Conservation (phyloP, 2,113 vertebrate genomes). For the Rostratula benghalensis region DNA sequence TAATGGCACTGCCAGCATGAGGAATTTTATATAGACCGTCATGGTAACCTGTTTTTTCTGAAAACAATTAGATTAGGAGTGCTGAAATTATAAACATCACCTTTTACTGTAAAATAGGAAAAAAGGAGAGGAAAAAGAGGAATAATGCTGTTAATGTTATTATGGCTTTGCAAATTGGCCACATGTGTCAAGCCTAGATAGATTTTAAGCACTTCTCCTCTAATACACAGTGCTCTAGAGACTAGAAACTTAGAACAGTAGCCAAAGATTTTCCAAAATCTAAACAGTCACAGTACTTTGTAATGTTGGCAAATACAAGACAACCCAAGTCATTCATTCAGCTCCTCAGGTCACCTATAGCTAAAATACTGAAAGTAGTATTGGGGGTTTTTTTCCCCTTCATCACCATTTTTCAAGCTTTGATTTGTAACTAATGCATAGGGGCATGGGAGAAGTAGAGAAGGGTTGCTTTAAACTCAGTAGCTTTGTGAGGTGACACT, state of each 20-base stretch:
- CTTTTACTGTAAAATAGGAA: background rate
- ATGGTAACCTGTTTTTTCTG: background rate
- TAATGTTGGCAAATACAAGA: background rate
- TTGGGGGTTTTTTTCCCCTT: background rate
- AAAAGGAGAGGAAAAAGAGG: background rate
- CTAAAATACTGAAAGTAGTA: background rate
- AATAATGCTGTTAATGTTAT: background rate
- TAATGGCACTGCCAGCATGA: background rate
- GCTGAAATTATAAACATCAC: background rate
- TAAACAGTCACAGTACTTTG: background rate
- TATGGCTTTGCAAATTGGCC: background rate
- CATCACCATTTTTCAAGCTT: background rate
- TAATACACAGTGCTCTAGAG: background rate
- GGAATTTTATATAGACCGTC: background rate
- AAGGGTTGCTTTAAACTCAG: background rate
- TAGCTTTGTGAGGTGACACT: background rate
- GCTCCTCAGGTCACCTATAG: background rate
- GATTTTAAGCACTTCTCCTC: background rate
- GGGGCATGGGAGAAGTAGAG: background rate
- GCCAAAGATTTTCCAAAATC: background rate
- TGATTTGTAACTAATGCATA: background rate
- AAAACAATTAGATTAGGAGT: background rate
- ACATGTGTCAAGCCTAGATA: background rate
- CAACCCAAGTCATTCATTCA: background rate
- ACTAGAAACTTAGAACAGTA: background rate